A percentile compares a stretch with the other conserved stretches of the same genome.
phyloP scores from a whole-genome alignment of 2,888 invertebrate species.

The Cataglyphis cursor region DNA sequence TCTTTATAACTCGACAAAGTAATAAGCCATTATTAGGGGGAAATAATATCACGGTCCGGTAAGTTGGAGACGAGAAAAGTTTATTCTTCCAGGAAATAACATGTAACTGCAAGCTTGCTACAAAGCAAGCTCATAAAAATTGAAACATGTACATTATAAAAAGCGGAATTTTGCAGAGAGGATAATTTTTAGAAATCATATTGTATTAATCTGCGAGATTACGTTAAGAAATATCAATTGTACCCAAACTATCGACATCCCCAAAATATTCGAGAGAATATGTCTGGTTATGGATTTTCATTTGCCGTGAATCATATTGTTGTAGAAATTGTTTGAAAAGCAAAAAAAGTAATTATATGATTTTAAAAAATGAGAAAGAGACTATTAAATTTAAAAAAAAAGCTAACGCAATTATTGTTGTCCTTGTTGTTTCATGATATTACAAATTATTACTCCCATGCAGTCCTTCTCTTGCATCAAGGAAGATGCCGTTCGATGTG shows the following conservation, averaged over 20 bases:
- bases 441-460: constrained; percentile 38
- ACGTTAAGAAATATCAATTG: constrained; percentile 1
- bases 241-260: background rate
- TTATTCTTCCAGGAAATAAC: constrained; percentile 23
- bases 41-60: constrained; percentile 52
- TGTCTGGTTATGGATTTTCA: background rate
- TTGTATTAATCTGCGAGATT: background rate
- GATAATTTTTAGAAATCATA: constrained; percentile 2
- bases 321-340: background rate
- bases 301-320: background rate
- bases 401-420: background rate
- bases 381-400: constrained; percentile 1
- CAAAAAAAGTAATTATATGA: background rate
- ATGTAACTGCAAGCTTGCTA: constrained; percentile 11
- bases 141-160: constrained; percentile 32
- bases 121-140: constrained; percentile 33
- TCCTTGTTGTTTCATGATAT: constrained; percentile 21
- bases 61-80: constrained; percentile 38
- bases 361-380: background rate
- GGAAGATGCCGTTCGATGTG: constrained; percentile 46
- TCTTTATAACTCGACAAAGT: constrained; percentile 41
- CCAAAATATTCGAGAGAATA: background rate
- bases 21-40: constrained; percentile 53
- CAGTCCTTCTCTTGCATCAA: constrained; percentile 33
- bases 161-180: background rate